Evolutionary conservation across 2,797 vertebrate genomes (phyloP), one percentile per base, ranked within the genome.

Genomic region (Epinephelus malabaricus): DNA sequence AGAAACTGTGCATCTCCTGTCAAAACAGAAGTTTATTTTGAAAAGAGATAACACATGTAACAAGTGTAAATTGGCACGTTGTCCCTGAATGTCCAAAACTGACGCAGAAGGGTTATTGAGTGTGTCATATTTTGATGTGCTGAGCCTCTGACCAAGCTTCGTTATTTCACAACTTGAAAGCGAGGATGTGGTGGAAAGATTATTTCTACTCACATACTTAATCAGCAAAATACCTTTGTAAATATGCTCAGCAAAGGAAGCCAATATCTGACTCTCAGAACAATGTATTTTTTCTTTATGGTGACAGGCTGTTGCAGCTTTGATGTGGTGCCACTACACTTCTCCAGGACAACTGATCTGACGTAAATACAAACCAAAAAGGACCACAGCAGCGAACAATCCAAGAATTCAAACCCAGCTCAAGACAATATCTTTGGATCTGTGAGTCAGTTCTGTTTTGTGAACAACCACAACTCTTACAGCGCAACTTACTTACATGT

Each of bases 291-390:
- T 60, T 60, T 27, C 60, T 77, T 78, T 21, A 55, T 8, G 18
- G 34, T 18, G 9, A 65, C 25, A 47, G 12, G 6, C 61, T 68
- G 23, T 38, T 69, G 19, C 54, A 56, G 55, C 50, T 86, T 79
- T 73, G 49, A 80, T 60, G 34, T 73, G 15, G 19, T 45, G 53
- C 69, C 40, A 56, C 18, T 60, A 38, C 46, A 46, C 13, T 47
- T 79, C 40, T 23, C 46, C 15, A 34, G 74, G 17, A 76, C 40
- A 81, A 54, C 66, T 46, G 8, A 70, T 61, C 61, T 80, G 23
- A 53, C 0, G 2, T 23, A 82, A 15, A 15, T 66, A 25, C 27
- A 73, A 79, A 71, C 40, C 21, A 45, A 19, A 49, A 50, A 63
- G 17, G 23, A 73, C 46, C 6, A 21, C 2, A 50, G 70, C 68